Percentiles rank a stretch among this genome's conserved stretches.
Conservation (phyloP, 2,113 vertebrate genomes). For the Alectura lathami region DNA sequence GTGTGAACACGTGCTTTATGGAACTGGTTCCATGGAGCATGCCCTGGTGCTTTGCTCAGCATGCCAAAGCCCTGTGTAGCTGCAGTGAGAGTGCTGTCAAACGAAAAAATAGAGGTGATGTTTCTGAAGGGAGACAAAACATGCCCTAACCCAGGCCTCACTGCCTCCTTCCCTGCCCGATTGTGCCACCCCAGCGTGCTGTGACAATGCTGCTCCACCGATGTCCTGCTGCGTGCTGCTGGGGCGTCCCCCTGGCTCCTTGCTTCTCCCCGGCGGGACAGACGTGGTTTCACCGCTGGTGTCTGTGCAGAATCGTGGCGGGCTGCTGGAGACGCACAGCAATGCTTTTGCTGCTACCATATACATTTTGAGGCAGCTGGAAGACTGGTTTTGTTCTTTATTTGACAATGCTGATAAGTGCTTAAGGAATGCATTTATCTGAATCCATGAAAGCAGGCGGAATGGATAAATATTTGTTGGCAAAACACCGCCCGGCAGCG, state of each 20-base stretch:
- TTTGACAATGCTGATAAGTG: conserved; percentile 61
- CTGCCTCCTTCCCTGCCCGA: neutral
- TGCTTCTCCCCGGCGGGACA: neutral
- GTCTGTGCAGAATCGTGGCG: neutral
- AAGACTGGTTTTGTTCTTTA: neutral
- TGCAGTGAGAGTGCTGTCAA: neutral
- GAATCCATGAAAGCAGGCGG: conserved; percentile 31
- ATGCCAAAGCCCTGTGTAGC: neutral
- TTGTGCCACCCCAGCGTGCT: fast-evolving
- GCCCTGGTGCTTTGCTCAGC: neutral
- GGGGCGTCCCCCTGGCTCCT: neutral
- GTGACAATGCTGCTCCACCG: neutral
- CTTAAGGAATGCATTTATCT: conserved; percentile 67
- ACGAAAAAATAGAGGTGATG: fast-evolving
- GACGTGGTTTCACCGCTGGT: fast-evolving
- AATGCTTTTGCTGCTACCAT: neutral
- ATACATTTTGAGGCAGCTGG: neutral
- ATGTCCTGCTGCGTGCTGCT: fast-evolving
- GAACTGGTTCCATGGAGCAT: fast-evolving
- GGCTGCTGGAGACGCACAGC: neutral
- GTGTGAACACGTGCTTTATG: neutral
- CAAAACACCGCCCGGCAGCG: conserved; percentile 65
- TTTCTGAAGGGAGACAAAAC: neutral
- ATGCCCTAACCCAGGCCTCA: fast-evolving
- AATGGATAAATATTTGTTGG: conserved; percentile 60